Evolutionary conservation across 2,797 vertebrate genomes (phyloP), one percentile per base, ranked within the genome.

Genomic region (Apodemus agrarius): DNA sequence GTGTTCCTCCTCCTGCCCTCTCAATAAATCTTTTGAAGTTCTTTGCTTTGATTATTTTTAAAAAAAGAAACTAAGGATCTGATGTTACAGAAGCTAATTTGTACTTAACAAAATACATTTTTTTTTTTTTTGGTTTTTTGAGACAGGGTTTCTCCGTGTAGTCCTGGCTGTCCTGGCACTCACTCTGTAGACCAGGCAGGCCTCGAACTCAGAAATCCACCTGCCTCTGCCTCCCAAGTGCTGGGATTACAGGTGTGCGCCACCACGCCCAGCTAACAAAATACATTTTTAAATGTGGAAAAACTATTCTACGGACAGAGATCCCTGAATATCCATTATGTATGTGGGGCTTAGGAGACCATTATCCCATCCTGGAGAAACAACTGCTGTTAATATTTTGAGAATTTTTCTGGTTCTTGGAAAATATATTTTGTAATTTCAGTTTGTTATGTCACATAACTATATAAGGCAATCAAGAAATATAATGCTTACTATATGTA

Each of bases 11-110:
- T 61, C 80, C 57, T 14, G 14, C 24, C 4, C 49, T n/a, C 7
- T 83, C 37, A 83, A 61, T 46, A 12, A 94, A 57, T 97, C 49
- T 81, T 96, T n/a, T 49, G 61, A 92, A 29, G 85, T 83, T 87
- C 57, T 87, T 63, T 37, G 14, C 21, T 46, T 94, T 92, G 31
- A 89, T 49, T 75, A n/a, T n/a, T n/a, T 74, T 24, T 22, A 40
- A 90, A 67, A 65, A 65, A 90, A 1, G 67, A 89, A 78, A 82
- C 40, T 90, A 59, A 94, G 6, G 29, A 87, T 46, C 81, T 89
- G 24, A n/a, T 81, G 19, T 81, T 93, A 84, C 26, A 82, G 72
- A 79, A 97, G 91, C 76, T 74, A 72, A 92, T 88, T 96, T 87
- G 83, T 69, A 88, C 21, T 37, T 63, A 29, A 72, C 29, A 9